Evolutionary conservation across 2,113 vertebrate genomes (phyloP), one percentile per base, ranked within the genome.

Genomic region (Natator depressus): DNA sequence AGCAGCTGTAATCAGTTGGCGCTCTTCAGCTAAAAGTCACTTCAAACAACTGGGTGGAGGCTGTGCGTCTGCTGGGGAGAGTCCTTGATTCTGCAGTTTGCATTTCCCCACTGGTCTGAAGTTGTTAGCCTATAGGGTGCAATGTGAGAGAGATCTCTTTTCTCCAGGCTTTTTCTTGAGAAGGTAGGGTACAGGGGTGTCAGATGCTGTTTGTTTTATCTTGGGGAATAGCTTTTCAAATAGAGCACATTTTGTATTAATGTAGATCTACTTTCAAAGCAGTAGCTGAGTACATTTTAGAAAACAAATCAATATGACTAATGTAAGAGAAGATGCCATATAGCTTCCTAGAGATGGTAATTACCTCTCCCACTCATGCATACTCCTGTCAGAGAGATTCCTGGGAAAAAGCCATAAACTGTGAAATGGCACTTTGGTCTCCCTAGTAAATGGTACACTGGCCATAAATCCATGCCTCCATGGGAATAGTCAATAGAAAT

Each of bases 391-490:
- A 65, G 87, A 76, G 51, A 57, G 31, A 76, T 90, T 75, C 53
- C 25, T 46, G 84, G 62, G 14, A 82, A 78, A 93, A 47, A 94
- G 82, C 17, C 53, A 93, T 92, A 93, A 79, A 82, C 94, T 35
- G 24, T 75, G 16, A 95, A 93, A 82, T 35, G 76, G 76, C 49
- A 85, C 84, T 96, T 97, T 97, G 89, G 19, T 89, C 91, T 88
- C 42, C 31, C 62, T 92, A 72, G 87, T 94, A 94, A 94, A 94
- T 95, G 55, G 91, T 81, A 94, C 94, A 35, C 65, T 91, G 89
- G 31, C n/a, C 20, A 65, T 79, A 88, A 59, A 93, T 57, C 10
- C 65, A 25, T 42, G 72, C 51, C 8, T 3, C 55, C 75, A 54
- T 38, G 27, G 27, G 83, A 83, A 76, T 89, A 78, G 78, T 95